Evolutionary conservation across 1,140 invertebrate genomes (phyloP).

Genomic region (Ceratina calcarata): DNA sequence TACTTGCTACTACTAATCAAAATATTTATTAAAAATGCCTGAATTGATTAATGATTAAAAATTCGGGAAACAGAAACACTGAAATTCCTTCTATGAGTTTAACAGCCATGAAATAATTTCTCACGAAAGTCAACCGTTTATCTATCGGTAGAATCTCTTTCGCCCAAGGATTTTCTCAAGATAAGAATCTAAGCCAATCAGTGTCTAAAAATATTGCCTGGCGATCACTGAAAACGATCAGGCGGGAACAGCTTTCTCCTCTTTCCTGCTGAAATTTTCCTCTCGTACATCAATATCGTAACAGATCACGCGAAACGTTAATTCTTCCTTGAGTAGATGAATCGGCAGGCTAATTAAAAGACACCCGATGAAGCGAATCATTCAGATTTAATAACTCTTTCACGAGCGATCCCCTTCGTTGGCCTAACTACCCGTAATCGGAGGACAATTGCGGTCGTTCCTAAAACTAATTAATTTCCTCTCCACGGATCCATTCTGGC

Average conservation of each 20-base stretch:
- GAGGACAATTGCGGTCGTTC: slow-evolving; percentile 26
- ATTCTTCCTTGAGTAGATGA: slow-evolving; percentile 20
- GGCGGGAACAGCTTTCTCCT: background rate
- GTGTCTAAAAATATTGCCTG: background rate
- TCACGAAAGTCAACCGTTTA: slow-evolving; percentile 52
- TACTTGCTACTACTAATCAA: too few relatives aligned
- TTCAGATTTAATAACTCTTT: slow-evolving; percentile 44
- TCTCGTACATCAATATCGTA: background rate
- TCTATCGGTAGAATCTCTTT: slow-evolving; percentile 58
- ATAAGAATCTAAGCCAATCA: slow-evolving; percentile 55
- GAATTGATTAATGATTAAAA: too few relatives aligned
- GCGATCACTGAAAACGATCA: background rate
- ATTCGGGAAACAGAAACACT: slow-evolving; percentile 1
- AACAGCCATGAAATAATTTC: slow-evolving; percentile 45
- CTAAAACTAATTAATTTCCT: slow-evolving; percentile 49
- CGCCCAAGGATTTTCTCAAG: slow-evolving; percentile 64
- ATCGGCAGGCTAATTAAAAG: slow-evolving; percentile 16
- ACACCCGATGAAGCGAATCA: slow-evolving; percentile 13
- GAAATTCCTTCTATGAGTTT: slow-evolving; percentile 52
- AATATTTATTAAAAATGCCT: too few relatives aligned
- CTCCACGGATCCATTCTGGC: background rate
- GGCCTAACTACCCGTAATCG: slow-evolving; percentile 45
- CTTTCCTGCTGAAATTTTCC: background rate
- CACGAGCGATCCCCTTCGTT: slow-evolving; percentile 1
- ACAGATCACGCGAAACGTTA: slow-evolving; percentile 21